Evolutionary conservation across 2,113 vertebrate genomes (phyloP), one percentile per base, ranked within the genome.

Genomic region (Propithecus coquereli): DNA sequence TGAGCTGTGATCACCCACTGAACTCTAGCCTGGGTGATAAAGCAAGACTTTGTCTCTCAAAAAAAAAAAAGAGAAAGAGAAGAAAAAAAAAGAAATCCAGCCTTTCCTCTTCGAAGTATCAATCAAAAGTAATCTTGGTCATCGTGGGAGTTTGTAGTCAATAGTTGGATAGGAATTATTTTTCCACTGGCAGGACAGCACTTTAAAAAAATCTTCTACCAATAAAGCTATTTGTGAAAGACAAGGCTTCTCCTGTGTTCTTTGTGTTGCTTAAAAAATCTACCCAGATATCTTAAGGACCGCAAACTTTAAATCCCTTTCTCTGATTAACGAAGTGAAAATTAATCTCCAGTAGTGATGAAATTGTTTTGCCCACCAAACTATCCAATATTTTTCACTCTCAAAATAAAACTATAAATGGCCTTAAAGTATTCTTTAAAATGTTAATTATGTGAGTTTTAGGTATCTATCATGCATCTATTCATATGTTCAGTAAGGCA

Each of bases 71-170:
- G 5, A 16, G 9, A 17, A 18, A 54, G 18, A 17, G 4, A 18
- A 54, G 18, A 22, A 57, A 5, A 7, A 57, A 22, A 22, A 57
- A 97, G 85, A 97, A 34, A 96, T 70, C 27, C 23, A 32, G 45
- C 17, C 68, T 68, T 70, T 59, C 13, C 52, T 88, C 40, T 83
- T 95, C 43, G 84, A 57, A 92, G 14, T 70, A 87, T 76, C 91
- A 89, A 97, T 81, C 73, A 97, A 95, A 97, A 97, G 87, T 81
- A 94, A 59, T 77, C 70, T 77, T 65, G 82, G 57, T 98, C 96
- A 96, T 22, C 9, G 1, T 85, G 92, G 86, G 93, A 94, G 87
- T 18, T 3, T 87, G 70, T 54, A 79, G 66, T 95, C 65, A 91
- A 68, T 47, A 96, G 91, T 22, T 68, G 47, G 88, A 96, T 0